A percentile compares a stretch with the other conserved stretches of the same genome.
Conservation (phyloP, 1,140 invertebrate genomes). For the Elymnias hypermnestra region DNA sequence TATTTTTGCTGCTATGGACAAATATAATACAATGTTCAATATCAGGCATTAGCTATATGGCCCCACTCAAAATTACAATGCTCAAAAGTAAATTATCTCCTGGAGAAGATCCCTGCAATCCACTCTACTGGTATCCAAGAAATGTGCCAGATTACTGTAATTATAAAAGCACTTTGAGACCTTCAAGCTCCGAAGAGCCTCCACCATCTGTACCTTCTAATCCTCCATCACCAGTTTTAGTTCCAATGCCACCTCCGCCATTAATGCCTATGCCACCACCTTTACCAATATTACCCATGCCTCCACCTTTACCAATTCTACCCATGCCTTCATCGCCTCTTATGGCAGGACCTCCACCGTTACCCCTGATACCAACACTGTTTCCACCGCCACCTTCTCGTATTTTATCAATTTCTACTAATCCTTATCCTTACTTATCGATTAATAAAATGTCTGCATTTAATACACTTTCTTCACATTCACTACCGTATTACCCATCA, state of each 20-base stretch:
- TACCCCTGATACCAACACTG: slow-evolving; percentile 6
- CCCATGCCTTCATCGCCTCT: slow-evolving; percentile 7
- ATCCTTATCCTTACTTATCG: not conserved
- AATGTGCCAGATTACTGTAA: slow-evolving; percentile 45
- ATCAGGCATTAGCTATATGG: slow-evolving; percentile 37
- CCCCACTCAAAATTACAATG: slow-evolving; percentile 16
- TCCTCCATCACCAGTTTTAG: slow-evolving; percentile 7
- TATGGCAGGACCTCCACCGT: not conserved
- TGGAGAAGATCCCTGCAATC: slow-evolving; percentile 43
- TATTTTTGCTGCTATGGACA: slow-evolving; percentile 1
- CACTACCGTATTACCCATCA: not conserved
- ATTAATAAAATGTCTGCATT: not conserved
- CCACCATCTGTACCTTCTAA: not conserved
- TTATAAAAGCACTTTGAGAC: not conserved
- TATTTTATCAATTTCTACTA: slow-evolving; percentile 14
- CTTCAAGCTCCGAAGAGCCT: slow-evolving; percentile 3
- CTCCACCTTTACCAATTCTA: slow-evolving; percentile 14
- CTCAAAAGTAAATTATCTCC: slow-evolving; percentile 2
- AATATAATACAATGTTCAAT: slow-evolving; percentile 27
- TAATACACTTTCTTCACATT: not conserved
- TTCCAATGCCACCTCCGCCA: slow-evolving; percentile 14
- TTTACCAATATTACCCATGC: slow-evolving; percentile 2
- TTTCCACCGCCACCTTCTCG: slow-evolving; percentile 26
- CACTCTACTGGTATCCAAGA: slow-evolving; percentile 54
- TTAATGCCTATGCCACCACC: slow-evolving; percentile 7